Evolutionary conservation across 35 echinoderm and acorn worm species (phyloP).

Genomic region (Acanthaster planci): DNA sequence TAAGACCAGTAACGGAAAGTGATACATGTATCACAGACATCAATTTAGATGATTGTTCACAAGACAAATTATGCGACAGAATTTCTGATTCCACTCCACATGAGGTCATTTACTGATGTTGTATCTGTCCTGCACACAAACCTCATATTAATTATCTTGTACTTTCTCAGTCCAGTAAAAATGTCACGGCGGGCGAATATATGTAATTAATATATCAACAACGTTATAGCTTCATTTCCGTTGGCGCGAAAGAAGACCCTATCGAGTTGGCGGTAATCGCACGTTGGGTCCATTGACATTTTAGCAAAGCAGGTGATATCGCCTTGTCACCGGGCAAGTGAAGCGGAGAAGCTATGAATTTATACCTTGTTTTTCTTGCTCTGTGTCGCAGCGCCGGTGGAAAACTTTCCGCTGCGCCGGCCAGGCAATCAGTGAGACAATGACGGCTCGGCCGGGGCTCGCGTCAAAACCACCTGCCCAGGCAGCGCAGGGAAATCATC

Average conservation of each 20-base stretch:
- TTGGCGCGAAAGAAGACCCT: background rate
- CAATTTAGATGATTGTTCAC: no score
- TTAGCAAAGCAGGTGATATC: constrained; percentile 29
- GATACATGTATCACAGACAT: no score
- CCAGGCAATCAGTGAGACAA: constrained; percentile 18
- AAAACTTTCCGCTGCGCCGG: constrained; percentile 28
- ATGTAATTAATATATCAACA: constrained; percentile 35
- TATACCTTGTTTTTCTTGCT: constrained; percentile 19
- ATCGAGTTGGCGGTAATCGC: constrained; percentile 10
- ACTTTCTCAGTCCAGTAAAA: constrained; percentile 20
- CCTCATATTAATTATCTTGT: background rate
- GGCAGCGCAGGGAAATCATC: background rate
- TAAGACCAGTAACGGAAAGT: no score
- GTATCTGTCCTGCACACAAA: no score
- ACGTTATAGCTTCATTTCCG: constrained; percentile 26
- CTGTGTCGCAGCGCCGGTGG: constrained; percentile 14
- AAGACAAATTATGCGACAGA: no score
- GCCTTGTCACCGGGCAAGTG: constrained; percentile 11
- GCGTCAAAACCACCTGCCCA: constrained; percentile 28
- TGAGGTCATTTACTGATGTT: no score
- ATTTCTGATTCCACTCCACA: no score
- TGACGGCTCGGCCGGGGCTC: background rate
- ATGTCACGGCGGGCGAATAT: constrained; percentile 23
- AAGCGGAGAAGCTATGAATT: constrained; percentile 29
- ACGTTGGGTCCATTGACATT: constrained; percentile 24